Evolutionary conservation across 2,888 invertebrate species (phyloP).

Genomic region (Machimus rusticus): DNA sequence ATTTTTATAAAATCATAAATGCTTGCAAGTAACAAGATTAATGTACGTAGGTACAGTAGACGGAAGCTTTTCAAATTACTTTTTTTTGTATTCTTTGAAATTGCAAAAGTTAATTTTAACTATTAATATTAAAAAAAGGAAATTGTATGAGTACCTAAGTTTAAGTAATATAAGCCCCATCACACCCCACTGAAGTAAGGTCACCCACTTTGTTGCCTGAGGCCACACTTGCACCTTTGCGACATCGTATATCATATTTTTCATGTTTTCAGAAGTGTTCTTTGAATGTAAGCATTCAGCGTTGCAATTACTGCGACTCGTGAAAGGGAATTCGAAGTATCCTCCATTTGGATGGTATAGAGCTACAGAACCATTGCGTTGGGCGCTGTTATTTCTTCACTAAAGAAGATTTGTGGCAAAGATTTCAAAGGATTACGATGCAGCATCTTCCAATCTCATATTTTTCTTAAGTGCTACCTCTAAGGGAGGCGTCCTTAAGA

Average conservation of each 20-base stretch:
- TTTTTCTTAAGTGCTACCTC: not conserved
- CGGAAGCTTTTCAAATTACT: not conserved
- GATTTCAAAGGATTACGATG: not conserved
- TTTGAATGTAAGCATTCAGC: not conserved
- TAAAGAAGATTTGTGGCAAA: not conserved
- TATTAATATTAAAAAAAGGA: not conserved
- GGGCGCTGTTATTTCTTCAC: not conserved
- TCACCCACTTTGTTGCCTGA: not conserved
- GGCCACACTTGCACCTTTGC: not conserved
- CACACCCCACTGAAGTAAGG: not conserved
- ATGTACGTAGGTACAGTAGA: too few relatives aligned
- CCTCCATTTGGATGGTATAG: not conserved
- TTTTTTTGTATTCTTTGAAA: not conserved
- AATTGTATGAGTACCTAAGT: not conserved
- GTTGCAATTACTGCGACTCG: not conserved
- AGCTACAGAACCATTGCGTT: not conserved
- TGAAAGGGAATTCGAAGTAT: not conserved
- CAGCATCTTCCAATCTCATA: not conserved
- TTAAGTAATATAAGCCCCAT: not conserved
- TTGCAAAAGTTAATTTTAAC: not conserved
- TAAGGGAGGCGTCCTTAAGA: not conserved
- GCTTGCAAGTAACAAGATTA: too few relatives aligned
- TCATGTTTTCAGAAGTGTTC: not conserved
- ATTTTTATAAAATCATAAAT: not conserved
- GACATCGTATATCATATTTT: not conserved